A percentile compares a stretch with the other conserved stretches of the same genome.
These are phyloP conservation scores for Leuctra nigra DNA, from an alignment of 2,888 invertebrate genomes.

Conservation along the genomic window DNA sequence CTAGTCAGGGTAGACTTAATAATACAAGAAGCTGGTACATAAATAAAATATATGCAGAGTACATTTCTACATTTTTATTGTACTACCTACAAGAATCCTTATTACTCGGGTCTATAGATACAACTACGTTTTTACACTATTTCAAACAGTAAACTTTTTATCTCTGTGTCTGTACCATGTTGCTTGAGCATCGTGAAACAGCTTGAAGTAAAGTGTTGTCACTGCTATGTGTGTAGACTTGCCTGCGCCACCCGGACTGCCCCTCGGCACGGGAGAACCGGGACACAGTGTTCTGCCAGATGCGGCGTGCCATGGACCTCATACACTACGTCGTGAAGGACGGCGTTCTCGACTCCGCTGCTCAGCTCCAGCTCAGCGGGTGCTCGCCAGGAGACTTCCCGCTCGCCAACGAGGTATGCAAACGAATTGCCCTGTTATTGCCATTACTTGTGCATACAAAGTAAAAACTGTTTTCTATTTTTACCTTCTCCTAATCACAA, in stretches of 20 bases:
- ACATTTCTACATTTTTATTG: no score
- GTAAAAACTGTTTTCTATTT: not conserved
- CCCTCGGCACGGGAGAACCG: conserved; percentile 89
- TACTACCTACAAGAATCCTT: no score
- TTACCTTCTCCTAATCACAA: not conserved
- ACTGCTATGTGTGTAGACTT: conserved; percentile 55
- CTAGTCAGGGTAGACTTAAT: no score
- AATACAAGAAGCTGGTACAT: no score
- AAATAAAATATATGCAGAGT: no score
- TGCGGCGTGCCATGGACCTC: conserved; percentile 93
- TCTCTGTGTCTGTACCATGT: no score
- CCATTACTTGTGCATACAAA: conserved; percentile 13
- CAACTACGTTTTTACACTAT: no score
- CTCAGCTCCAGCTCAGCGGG: conserved; percentile 29
- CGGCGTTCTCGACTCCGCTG: conserved; percentile 64
- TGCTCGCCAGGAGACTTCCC: conserved; percentile 18
- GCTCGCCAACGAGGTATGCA: conserved; percentile 32
- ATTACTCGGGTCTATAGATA: no score
- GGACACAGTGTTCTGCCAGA: conserved; percentile 97
- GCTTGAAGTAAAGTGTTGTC: no score
- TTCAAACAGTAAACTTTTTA: not conserved
- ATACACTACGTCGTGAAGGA: conserved; percentile 97
- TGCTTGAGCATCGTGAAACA: no score
- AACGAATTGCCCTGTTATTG: no score
- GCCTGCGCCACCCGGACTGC: conserved; percentile 91